Evolutionary conservation across 1,140 invertebrate species (phyloP).

Genomic region (Leptonema lineaticorne): DNA sequence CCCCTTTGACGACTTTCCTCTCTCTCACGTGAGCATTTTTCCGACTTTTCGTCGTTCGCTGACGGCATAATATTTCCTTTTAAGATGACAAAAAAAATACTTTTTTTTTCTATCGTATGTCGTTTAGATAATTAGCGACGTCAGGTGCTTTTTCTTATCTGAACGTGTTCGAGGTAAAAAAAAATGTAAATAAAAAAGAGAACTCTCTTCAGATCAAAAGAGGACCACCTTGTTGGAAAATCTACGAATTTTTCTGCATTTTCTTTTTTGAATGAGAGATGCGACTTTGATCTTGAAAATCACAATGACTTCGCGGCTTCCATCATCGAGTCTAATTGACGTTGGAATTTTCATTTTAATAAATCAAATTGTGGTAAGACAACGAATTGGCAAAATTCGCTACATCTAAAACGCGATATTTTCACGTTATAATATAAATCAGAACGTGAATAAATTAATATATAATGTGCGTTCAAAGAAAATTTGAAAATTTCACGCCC

Average conservation of each 20-base stretch:
- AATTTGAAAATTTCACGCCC: too few species aligned
- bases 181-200: too few species aligned
- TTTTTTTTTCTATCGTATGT: background rate
- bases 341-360: constrained; percentile 7
- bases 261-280: background rate
- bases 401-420: background rate
- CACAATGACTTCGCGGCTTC: constrained; percentile 14
- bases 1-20: background rate
- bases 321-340: constrained; percentile 14
- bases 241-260: too few species aligned
- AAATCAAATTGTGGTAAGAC: constrained; percentile 5
- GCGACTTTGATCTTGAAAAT: constrained; percentile 12
- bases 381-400: background rate
- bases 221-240: background rate
- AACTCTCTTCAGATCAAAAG: background rate
- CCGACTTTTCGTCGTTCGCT: background rate
- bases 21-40: background rate
- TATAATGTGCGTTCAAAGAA: too few species aligned
- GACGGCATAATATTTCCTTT: background rate
- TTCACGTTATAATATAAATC: background rate
- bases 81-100: background rate
- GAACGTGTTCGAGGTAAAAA: too few species aligned
- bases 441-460: background rate
- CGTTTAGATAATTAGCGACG: constrained; percentile 18
- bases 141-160: constrained; percentile 5